A percentile compares a stretch with the other conserved stretches of the same genome.
Evolutionary conservation across 2,888 invertebrate species (phyloP).

Genomic region (Ernsta delagoae): DNA sequence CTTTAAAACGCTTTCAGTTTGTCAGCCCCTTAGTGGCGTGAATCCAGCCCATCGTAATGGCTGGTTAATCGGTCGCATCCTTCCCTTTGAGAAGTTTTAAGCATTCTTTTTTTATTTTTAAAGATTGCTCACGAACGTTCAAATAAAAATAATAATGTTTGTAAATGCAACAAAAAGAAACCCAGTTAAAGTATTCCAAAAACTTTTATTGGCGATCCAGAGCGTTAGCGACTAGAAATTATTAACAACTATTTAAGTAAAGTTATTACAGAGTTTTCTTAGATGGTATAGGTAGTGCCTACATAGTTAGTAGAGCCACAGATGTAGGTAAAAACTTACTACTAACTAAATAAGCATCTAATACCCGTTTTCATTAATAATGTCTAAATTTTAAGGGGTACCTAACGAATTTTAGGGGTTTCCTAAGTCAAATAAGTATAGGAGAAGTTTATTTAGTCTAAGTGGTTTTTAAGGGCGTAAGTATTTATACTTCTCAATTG

Average conservation of each 20-base stretch:
- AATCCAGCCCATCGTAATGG: constrained; percentile 53
- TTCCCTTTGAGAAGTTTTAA: constrained; percentile 61
- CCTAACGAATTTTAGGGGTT: too few relatives aligned
- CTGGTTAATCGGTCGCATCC: constrained; percentile 74
- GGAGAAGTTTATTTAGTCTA: too few relatives aligned
- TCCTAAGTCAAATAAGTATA: too few relatives aligned
- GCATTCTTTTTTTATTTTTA: constrained; percentile 53
- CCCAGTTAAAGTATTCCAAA: background rate
- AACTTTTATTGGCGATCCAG: background rate
- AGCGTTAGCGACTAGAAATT: background rate
- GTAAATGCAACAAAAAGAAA: background rate
- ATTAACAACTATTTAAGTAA: background rate
- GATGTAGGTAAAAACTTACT: too few relatives aligned
- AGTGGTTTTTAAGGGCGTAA: too few relatives aligned
- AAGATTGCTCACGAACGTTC: constrained; percentile 41
- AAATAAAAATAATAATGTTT: constrained; percentile 35
- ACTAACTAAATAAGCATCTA: too few relatives aligned
- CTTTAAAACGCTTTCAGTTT: constrained; percentile 24
- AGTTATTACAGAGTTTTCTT: background rate
- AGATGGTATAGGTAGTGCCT: too few relatives aligned
- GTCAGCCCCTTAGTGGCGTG: constrained; percentile 30
- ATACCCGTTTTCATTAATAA: too few relatives aligned
- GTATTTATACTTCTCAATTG: background rate
- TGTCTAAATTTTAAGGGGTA: too few relatives aligned
- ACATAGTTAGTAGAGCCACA: too few relatives aligned